Percentiles rank a stretch among this genome's conserved stretches.
These are phyloP conservation scores for Tenebrio molitor DNA, from an alignment of 1,140 invertebrate genomes.

Conservation along the genomic window DNA sequence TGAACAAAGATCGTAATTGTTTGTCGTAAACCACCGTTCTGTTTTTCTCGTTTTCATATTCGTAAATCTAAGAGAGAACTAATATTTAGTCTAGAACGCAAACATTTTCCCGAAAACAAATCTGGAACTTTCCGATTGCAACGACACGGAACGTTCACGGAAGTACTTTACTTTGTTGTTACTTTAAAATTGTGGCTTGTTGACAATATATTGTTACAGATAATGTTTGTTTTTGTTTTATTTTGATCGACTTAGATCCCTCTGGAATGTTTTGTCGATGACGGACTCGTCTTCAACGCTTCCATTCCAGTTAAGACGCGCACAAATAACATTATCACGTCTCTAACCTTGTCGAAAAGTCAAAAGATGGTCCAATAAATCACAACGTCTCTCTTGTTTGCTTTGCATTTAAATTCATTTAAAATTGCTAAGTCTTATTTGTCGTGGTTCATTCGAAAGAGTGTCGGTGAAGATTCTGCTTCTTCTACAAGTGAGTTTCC, in stretches of 20 bases:
- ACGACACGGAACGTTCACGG: too few relatives aligned
- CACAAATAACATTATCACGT: constrained; percentile 18
- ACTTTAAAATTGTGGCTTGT: constrained; percentile 44
- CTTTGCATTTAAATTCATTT: constrained; percentile 24
- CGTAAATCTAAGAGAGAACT: constrained; percentile 9
- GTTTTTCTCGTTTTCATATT: background rate
- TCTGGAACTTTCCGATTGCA: constrained; percentile 1
- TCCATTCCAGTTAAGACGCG: background rate
- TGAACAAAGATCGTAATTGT: background rate
- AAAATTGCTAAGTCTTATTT: constrained; percentile 6
- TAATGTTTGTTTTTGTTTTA: constrained; percentile 20
- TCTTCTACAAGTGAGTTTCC: constrained; percentile 17
- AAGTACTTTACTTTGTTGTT: background rate
- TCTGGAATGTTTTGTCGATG: constrained; percentile 18
- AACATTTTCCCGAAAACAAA: background rate
- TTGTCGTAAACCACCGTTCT: too few relatives aligned
- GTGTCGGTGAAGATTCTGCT: background rate
- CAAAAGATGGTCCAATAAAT: constrained; percentile 26
- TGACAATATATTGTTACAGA: constrained; percentile 44
- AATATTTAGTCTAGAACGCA: constrained; percentile 17
- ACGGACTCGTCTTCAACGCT: too few relatives aligned
- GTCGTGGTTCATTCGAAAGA: background rate
- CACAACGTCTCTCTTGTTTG: constrained; percentile 33
- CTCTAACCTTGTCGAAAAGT: constrained; percentile 41
- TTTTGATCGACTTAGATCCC: constrained; percentile 5